Conservation (phyloP, 1,140 invertebrate species). For the Bombus polaris region DNA sequence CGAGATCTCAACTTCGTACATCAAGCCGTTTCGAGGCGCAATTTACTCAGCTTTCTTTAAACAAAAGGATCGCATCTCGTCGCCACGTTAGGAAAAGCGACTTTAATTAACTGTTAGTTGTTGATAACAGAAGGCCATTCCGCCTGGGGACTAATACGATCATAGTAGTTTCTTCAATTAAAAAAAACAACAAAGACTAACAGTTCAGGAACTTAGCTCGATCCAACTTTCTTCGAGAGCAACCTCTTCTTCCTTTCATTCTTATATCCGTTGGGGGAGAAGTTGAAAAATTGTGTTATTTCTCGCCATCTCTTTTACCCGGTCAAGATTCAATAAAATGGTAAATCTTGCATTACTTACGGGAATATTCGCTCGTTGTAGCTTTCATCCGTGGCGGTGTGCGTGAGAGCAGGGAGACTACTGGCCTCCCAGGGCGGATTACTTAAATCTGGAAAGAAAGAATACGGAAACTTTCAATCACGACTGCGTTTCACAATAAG, state of each 20-base stretch:
- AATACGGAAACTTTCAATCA: not conserved
- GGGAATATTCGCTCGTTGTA: constrained; percentile 35
- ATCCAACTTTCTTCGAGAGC: not conserved
- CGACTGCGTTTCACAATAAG: not conserved
- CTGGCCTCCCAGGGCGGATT: constrained; percentile 73
- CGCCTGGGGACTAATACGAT: not conserved
- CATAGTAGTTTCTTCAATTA: not conserved
- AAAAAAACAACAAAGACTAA: not conserved
- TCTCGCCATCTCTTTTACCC: not conserved
- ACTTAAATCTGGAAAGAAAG: constrained; percentile 70
- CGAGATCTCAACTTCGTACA: constrained; percentile 6
- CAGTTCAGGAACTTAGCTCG: too few relatives aligned
- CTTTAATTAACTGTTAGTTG: constrained; percentile 39
- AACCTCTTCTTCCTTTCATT: not conserved
- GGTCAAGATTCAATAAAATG: not conserved
- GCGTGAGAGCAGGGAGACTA: constrained; percentile 71
- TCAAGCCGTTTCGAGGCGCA: constrained; percentile 18
- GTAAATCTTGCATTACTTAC: constrained; percentile 41
- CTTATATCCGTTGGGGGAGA: too few relatives aligned
- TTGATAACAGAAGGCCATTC: constrained; percentile 1
- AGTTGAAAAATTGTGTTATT: not conserved
- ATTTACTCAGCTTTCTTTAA: constrained; percentile 29
- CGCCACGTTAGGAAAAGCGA: not conserved
- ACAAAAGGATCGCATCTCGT: not conserved
- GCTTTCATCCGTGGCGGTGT: constrained; percentile 59